Evolutionary conservation across 2,797 vertebrate species (phyloP), one percentile per base, ranked within the genome.

Genomic region (Coregonus sp.): DNA sequence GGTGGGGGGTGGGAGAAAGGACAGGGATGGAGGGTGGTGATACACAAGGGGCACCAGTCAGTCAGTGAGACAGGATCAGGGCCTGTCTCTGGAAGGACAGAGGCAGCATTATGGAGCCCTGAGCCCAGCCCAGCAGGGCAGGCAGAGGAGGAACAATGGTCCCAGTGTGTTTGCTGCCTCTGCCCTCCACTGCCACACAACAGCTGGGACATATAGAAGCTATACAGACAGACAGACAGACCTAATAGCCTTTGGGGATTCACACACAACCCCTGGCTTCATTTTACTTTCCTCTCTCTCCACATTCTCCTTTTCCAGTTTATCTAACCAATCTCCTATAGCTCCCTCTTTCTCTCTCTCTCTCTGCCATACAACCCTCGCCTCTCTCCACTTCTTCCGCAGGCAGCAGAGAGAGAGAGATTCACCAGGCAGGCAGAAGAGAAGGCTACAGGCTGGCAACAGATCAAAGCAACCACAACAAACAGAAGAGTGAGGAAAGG

Each of bases 111-210:
- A 93, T 95, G 70, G 88, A 83, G 83, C 85, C 20, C 66, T 75
- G 78, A 77, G 86, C 74, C 82, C 54, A 77, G 86, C 74, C 82
- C 59, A 33, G 70, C 15, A 33, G 51, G 51, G 70, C 14, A 67
- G 86, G 89, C 89, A 87, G 87, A 76, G 84, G 65, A 2, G 70
- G 80, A 94, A 95, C 95, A 95, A 95, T 94, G 88, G 88, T 75
- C 71, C 85, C 89, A 90, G 90, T 95, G 93, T 95, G 87, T 95
- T 86, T 65, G 3, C 71, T 86, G 84, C 79, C 88, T 85, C 74
- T 82, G 89, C 87, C 86, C 40, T 47, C 40, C 40, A 47, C 40
- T 47, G 87, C 84, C 89, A 93, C 90, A 80, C 77, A 91, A 92
- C 92, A 94, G 92, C 92, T 93, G 91, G 87, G 87, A 91, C 89